phyloP scores from a whole-genome alignment of 2,113 vertebrate genomes.

The Amia ocellicauda region DNA sequence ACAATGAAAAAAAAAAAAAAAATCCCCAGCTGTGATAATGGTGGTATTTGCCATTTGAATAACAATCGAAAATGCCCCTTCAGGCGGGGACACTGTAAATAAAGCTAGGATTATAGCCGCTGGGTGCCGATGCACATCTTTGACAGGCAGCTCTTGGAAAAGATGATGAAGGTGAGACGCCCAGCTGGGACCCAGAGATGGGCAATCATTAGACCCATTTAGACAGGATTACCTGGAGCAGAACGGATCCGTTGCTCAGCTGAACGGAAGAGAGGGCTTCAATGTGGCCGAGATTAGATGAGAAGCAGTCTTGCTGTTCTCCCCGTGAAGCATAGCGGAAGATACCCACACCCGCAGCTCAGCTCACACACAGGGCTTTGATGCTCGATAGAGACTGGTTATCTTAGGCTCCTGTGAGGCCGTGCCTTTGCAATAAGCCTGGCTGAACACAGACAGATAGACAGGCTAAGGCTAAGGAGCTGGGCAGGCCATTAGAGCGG shows the following conservation, averaged over 20 bases:
- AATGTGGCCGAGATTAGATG: not conserved
- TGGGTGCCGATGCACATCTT: not conserved
- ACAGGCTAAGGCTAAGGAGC: not conserved
- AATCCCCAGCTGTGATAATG: no score
- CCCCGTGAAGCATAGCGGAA: not conserved
- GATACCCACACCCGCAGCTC: not conserved
- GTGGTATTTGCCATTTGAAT: no score
- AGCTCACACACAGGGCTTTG: not conserved
- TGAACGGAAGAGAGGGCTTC: not conserved
- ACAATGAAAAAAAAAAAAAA: no score
- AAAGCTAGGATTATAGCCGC: not conserved
- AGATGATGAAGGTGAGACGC: not conserved
- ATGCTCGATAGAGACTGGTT: not conserved
- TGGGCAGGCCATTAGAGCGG: not conserved
- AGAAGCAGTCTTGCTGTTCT: not conserved
- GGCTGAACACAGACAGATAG: not conserved
- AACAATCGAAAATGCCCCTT: not conserved
- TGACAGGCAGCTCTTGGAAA: not conserved
- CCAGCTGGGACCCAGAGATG: not conserved
- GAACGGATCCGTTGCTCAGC: not conserved
- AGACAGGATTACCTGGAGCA: conserved; percentile 3
- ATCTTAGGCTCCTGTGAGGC: not conserved
- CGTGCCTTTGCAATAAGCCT: not conserved
- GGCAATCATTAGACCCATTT: conserved; percentile 2
- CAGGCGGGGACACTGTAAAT: not conserved